Base-by-base conservation (phyloP, 2,888 invertebrate genomes). In the Acleris literana region DNA sequence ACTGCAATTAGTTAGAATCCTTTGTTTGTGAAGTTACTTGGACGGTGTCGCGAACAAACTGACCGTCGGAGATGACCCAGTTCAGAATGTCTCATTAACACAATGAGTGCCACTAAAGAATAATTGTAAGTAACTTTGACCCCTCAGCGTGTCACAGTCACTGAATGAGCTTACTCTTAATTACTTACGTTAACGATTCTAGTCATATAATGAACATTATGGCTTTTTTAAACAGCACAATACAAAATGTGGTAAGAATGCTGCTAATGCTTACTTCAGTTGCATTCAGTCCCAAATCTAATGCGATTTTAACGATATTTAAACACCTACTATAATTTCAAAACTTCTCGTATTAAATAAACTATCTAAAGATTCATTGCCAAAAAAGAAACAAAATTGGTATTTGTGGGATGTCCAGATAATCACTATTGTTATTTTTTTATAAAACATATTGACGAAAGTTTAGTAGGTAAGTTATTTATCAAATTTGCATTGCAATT, bases 31-130 rank as follows among this genome's bases (percentile, higher is more conserved):
- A 39, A 39, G 39, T 6, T 16, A 17, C 6, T 46, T 46, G 7
- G 7, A 17, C 46, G n/a, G 46, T 6, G 46, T 7, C 16, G 46
- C 69, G 71, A 74, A n/a, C 73, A 72, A 72, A 65, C 69, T 72
- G 63, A 67, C 72, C 63, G 69, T 53, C 71, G 69, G n/a, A 25
- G 29, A 64, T 81, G 79, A 79, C 82, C 81, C 71, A 76, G 74
- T 81, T 76, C 76, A 78, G 76, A 77, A 76, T 76, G 77, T 76
- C 81, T 81, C 80, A 81, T 85, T 84, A 81, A 76, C 73, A 70
- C 80, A 79, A 81, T 46, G 46, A 39, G 39, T 39, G 39, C 39
- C 39, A 39, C 11, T 9, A 13, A 39, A 13, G 39, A 39, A 39
- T 39, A 39, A 39, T 39, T 39, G 13, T 39, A 39, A 6, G 39